Conservation (phyloP, 2,113 vertebrate species). For the Pontoporia blainvillei region DNA sequence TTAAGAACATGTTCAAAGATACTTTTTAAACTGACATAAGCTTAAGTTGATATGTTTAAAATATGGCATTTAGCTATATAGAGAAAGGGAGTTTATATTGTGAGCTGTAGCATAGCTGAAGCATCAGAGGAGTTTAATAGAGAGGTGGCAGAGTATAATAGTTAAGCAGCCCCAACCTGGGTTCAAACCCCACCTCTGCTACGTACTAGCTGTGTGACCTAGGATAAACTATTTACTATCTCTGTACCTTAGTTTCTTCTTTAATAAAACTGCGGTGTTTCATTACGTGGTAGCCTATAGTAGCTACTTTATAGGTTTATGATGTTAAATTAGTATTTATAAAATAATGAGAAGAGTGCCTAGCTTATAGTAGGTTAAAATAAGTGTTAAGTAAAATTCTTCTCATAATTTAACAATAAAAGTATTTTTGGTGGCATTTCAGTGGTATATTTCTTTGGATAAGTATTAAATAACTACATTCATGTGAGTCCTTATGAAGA, state of each 20-base stretch:
- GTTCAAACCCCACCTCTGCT: background rate
- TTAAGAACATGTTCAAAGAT: conserved; percentile 15
- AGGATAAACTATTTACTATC: background rate
- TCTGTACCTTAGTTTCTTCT: background rate
- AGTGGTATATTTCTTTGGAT: background rate
- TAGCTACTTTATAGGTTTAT: background rate
- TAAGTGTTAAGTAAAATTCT: background rate
- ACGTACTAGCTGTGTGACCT: background rate
- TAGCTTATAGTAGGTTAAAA: background rate
- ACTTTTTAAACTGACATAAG: background rate
- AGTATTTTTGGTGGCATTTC: background rate
- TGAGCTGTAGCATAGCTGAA: background rate
- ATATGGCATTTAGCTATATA: background rate
- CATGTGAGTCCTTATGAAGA: background rate
- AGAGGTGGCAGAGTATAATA: background rate
- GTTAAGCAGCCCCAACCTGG: background rate
- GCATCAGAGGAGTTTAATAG: background rate
- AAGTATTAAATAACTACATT: background rate
- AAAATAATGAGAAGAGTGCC: background rate
- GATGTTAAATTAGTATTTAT: background rate
- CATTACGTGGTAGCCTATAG: background rate
- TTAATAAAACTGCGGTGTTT: background rate
- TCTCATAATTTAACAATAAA: background rate
- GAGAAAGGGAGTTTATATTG: background rate
- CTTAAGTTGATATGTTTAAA: background rate